Conservation (phyloP, 2,888 invertebrate species). For the Melanotus villosus region DNA sequence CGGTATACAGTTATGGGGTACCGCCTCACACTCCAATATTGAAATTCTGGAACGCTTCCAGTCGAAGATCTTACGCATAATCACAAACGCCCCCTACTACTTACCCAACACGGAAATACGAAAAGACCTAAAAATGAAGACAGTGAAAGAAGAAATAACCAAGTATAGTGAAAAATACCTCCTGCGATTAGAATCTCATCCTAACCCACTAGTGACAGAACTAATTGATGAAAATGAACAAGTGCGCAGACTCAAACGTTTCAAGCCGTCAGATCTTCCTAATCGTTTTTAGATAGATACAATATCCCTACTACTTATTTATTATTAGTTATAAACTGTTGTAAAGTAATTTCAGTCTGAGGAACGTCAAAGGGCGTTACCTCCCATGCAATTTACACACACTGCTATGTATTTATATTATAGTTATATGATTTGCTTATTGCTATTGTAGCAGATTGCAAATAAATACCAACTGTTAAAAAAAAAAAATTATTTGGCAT, state of each 20-base stretch:
- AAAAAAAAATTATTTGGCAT: too few species aligned
- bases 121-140: constrained; percentile 17
- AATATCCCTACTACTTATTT: too few species aligned
- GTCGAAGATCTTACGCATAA: constrained; percentile 29
- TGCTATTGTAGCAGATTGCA: too few species aligned
- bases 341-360: neutral
- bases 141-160: constrained; percentile 21
- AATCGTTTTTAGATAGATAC: neutral
- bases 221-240: constrained; percentile 4
- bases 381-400: neutral
- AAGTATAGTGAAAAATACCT: constrained; percentile 23
- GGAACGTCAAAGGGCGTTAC: constrained; percentile 5
- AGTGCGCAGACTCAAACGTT: constrained; percentile 20
- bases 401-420: neutral
- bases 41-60: constrained; percentile 42
- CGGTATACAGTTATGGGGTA: constrained; percentile 47
- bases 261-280: constrained; percentile 9
- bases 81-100: constrained; percentile 39
- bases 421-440: too few species aligned
- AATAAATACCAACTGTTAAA: too few species aligned
- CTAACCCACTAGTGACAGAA: neutral
- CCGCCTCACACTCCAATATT: constrained; percentile 41
- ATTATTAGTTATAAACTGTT: neutral
- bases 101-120: constrained; percentile 26
- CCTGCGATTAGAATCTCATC: constrained; percentile 13